Percentiles rank a stretch among this genome's conserved stretches.
Conservation (phyloP, 2,113 vertebrate genomes). For the Tonatia bakeri region DNA sequence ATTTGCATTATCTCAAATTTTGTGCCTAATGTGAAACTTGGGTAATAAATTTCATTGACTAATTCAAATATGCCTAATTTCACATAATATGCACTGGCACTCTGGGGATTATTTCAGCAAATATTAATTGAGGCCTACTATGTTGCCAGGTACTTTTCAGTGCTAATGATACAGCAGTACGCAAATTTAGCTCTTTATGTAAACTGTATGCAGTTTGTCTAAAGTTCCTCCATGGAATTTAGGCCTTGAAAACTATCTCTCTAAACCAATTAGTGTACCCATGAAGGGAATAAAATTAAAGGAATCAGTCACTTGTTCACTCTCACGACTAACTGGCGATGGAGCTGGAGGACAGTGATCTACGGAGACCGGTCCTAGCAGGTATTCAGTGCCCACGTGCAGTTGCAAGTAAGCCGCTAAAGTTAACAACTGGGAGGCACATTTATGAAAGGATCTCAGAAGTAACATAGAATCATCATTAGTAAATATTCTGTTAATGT, state of each 20-base stretch:
- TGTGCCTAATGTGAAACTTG: not conserved
- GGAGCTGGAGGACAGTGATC: not conserved
- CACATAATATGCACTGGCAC: not conserved
- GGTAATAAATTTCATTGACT: not conserved
- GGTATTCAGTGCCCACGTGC: not conserved
- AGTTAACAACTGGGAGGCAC: not conserved
- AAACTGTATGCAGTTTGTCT: not conserved
- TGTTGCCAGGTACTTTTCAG: not conserved
- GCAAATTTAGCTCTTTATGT: not conserved
- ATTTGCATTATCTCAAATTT: slow-evolving; percentile 1
- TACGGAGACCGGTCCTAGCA: not conserved
- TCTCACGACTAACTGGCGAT: not conserved
- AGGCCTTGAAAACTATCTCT: not conserved
- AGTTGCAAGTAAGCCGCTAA: not conserved
- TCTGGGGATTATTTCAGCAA: not conserved
- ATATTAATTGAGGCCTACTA: not conserved
- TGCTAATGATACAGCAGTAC: not conserved
- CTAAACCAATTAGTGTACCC: not conserved
- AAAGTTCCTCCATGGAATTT: not conserved
- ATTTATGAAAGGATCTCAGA: not conserved
- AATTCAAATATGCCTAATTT: not conserved
- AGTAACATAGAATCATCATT: not conserved
- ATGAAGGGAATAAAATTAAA: not conserved
- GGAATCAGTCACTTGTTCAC: not conserved
- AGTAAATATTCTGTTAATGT: not conserved